A percentile compares a stretch with the other conserved stretches of the same genome.
Conservation (phyloP, 2,113 vertebrate species). For the Neomonachus schauinslandi region DNA sequence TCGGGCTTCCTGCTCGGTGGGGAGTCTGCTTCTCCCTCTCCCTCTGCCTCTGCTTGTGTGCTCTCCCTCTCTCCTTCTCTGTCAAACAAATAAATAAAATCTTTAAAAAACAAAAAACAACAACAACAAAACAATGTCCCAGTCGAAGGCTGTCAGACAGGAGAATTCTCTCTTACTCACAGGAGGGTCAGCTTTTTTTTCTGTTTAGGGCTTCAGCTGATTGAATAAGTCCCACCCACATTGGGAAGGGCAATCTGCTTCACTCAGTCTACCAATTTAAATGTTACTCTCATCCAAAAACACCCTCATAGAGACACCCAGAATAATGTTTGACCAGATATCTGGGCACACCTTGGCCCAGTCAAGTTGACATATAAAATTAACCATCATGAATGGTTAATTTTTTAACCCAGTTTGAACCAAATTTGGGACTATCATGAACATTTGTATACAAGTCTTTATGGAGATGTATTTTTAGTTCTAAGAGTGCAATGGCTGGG, state of each 20-base stretch:
- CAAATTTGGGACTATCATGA: neutral
- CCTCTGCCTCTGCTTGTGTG: no score
- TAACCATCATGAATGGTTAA: neutral
- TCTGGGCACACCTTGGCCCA: neutral
- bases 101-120: no score
- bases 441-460: neutral
- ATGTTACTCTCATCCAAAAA: neutral
- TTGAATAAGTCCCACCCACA: neutral
- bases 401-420: neutral
- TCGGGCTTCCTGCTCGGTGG: no score
- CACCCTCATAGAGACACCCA: neutral
- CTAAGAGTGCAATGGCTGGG: neutral
- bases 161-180: neutral
- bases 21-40: no score
- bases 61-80: no score
- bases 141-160: neutral
- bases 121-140: neutral
- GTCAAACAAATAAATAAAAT: no score
- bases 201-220: neutral
- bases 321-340: neutral
- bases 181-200: neutral
- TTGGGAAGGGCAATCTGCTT: neutral
- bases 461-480: neutral
- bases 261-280: neutral
- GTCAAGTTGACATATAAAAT: neutral